Base-by-base conservation (phyloP, 2,113 vertebrate genomes). In the Hydropotes inermis region DNA sequence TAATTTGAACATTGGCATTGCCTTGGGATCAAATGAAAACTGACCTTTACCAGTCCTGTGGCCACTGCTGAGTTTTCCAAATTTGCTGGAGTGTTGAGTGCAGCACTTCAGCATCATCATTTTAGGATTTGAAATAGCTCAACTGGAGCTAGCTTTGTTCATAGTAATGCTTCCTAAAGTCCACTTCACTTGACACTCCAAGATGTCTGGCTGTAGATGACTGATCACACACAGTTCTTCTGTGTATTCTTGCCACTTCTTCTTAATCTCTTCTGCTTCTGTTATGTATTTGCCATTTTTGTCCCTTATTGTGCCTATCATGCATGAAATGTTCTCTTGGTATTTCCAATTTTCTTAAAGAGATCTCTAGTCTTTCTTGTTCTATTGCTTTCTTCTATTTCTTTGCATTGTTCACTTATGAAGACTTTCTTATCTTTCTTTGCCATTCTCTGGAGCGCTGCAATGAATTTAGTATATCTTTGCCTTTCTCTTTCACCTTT, bases 201-300 rank as follows among this genome's bases (percentile, higher is more conserved):
- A 36, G 19, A 39, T 70, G n/a, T 36, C 19, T 23, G n/a, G n/a
- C 67, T 70, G n/a, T 36, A 36, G 64, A n/a, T 12, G 19, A 70
- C n/a, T 70, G 19, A 36, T 36, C n/a, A 70, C 19, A 70, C 64
- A 36, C 64, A 36, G 9, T 36, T 70, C 33, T 67, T n/a, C n/a
- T 70, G 9, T 70, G 64, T 36, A 70, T 23, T 70, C 64, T 70
- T 70, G 64, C 19, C 64, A 70, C n/a, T 23, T 70, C 28, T 61
- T 61, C n/a, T 70, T 70, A 70, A 70, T 70, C 9, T 70, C n/a
- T 70, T 70, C 64, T 70, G 64, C 64, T 70, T 70, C 64, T 70
- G 5, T 70, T 36, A 36, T 9, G 64, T 23, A 17, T 70, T 70
- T 70, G 9, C 19, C 36, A 10, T 70, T 70, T 70, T 70, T 21